Evolutionary conservation across 1,140 invertebrate species (phyloP).

Genomic region (Drosophila erecta): DNA sequence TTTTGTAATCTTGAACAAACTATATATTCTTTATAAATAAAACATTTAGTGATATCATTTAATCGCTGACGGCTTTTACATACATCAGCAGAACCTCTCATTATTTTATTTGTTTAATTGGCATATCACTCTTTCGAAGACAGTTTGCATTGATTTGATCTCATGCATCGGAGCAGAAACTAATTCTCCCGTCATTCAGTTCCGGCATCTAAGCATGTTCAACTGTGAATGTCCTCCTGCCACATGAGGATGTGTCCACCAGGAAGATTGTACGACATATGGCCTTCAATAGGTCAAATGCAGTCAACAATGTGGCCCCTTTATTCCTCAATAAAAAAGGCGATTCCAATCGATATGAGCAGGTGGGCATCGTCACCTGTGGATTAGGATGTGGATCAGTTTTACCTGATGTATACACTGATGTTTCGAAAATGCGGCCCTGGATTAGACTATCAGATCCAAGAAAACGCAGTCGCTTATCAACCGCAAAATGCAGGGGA

Average conservation of each 20-base stretch:
- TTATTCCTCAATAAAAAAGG: conserved; percentile 86
- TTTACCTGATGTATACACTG: conserved; percentile 91
- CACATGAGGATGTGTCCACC: conserved; percentile 86
- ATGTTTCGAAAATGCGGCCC: conserved; percentile 86
- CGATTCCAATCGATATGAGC: conserved; percentile 85
- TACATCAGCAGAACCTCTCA: too few relatives aligned
- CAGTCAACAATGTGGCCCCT: conserved; percentile 86
- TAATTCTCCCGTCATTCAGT: background rate
- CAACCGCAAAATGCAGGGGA: background rate
- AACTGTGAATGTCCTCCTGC: background rate
- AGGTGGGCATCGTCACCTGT: conserved; percentile 89
- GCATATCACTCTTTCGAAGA: too few relatives aligned
- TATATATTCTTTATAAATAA: too few relatives aligned
- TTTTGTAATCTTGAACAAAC: too few relatives aligned
- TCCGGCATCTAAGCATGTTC: background rate
- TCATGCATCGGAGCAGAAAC: background rate
- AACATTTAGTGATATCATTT: too few relatives aligned
- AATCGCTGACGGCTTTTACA: too few relatives aligned
- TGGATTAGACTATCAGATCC: conserved; percentile 1
- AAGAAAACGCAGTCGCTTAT: background rate
- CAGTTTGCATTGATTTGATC: background rate
- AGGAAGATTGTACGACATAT: conserved; percentile 86
- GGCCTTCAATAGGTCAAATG: conserved; percentile 76
- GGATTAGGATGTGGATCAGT: conserved; percentile 87
- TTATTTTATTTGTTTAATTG: too few relatives aligned